phyloP scores from a whole-genome alignment of 2,888 invertebrate genomes.

The Drosophila quinaria region DNA sequence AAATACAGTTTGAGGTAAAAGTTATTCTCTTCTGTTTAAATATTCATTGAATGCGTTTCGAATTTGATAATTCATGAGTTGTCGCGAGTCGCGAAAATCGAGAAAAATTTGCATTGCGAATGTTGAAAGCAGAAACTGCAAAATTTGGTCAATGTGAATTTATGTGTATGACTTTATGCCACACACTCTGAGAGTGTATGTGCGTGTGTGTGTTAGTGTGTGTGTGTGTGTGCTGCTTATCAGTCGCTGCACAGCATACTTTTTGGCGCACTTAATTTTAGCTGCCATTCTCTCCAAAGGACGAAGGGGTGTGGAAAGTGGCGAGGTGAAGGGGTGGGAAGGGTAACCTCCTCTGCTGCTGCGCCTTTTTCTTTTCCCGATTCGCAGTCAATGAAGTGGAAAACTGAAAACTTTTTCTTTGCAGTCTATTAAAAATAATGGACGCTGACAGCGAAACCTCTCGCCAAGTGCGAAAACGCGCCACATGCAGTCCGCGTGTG shows the following conservation, averaged over 20 bases:
- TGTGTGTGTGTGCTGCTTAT: conserved; percentile 55
- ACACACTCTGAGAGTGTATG: conserved; percentile 21
- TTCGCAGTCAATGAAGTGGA: conserved; percentile 78
- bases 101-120: conserved; percentile 49
- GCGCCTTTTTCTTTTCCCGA: conserved; percentile 65
- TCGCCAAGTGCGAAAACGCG: conserved; percentile 59
- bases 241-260: conserved; percentile 73
- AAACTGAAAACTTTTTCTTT: conserved; percentile 79
- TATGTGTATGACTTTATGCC: conserved; percentile 74
- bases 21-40: conserved; percentile 9
- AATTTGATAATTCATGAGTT: conserved; percentile 32
- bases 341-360: conserved; percentile 21
- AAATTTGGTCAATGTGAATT: conserved; percentile 60
- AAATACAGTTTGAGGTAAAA: background rate
- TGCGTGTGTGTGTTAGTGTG: conserved; percentile 15
- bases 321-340: background rate
- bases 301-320: background rate
- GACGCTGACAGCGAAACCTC: conserved; percentile 64
- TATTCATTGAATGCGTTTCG: conserved; percentile 19
- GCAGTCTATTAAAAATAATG: conserved; percentile 81
- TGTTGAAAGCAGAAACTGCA: conserved; percentile 46
- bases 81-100: conserved; percentile 7
- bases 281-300: conserved; percentile 30
- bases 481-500: conserved; percentile 52
- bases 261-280: conserved; percentile 76